phyloP scores from a whole-genome alignment of 2,888 invertebrate species.

The Latrodectus hesperus region DNA sequence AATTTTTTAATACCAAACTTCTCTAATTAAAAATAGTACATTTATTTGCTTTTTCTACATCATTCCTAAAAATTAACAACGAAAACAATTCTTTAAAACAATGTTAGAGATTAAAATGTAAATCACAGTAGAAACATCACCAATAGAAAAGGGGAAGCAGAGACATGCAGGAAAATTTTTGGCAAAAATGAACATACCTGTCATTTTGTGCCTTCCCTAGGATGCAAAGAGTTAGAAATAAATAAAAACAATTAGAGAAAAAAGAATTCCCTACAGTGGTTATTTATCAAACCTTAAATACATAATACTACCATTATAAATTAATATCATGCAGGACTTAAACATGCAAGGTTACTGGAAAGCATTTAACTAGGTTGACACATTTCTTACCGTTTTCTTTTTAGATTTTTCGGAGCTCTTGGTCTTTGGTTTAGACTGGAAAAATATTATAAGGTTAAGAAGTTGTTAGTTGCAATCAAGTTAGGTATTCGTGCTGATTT shows the following conservation, averaged over 20 bases:
- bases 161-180: conserved; percentile 41
- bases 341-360: conserved; percentile 47
- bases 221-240: conserved; percentile 63
- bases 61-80: too few species aligned
- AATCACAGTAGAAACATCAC: conserved; percentile 13
- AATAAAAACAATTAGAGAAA: conserved; percentile 63
- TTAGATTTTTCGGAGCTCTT: conserved; percentile 64
- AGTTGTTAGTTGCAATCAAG: too few species aligned
- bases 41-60: too few species aligned
- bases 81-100: too few species aligned
- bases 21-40: too few species aligned
- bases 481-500: too few species aligned
- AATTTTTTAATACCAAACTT: too few species aligned
- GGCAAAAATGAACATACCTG: conserved; percentile 68
- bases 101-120: too few species aligned
- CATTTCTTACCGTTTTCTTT: conserved; percentile 66
- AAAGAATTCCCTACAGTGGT: conserved; percentile 4
- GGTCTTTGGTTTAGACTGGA: conserved; percentile 56
- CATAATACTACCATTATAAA: neutral
- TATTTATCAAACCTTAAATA: too few species aligned
- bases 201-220: conserved; percentile 69
- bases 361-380: conserved; percentile 13
- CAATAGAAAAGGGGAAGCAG: conserved; percentile 11
- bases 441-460: conserved; percentile 24
- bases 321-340: conserved; percentile 37